Base-by-base conservation (phyloP, 2,888 invertebrate species). In the Lamellibrachia satsuma region DNA sequence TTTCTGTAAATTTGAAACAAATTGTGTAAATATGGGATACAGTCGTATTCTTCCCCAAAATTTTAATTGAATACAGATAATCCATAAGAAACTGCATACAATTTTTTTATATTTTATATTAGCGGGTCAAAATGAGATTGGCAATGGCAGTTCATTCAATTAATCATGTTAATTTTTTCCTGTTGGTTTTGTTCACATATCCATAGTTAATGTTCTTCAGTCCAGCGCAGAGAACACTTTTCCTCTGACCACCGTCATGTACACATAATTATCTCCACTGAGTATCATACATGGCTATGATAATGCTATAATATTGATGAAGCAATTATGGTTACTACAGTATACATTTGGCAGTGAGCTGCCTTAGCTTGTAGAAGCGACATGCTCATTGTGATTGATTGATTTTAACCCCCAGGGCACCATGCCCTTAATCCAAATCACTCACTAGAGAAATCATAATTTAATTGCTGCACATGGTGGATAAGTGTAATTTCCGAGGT, bases 371-470 rank as follows among this genome's bases (percentile, higher is more conserved):
- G 22, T 75, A 11, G 75, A 75, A 75, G 75, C 15, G 75, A 75
- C 22, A 22, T n/a, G 22, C 22, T 75, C 75, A 22, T 75, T 75
- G 75, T 75, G 6, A 75, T 75, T 75, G 75, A 75, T 75, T 75
- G 75, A 75, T 75, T 75, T 75, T 6, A 22, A n/a, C 22, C 75
- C 75, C 75, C 6, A 75, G 75, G 75, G 22, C 75, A 11, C 22
- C 3, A 6, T 75, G 75, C 22, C 22, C 75, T 75, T 75, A 75
- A 75, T 75, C n/a, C 22, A 15, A 75, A 75, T 75, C 75, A 75
- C 75, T 75, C 75, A 75, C 75, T 22, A n/a, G 75, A 75, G 75
- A 75, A 75, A 75, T 75, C 75, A 75, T 75, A 75, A 75, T 75
- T 75, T 75, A 75, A 75, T 75, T 75, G 75, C 75, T 22, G 75